Evolutionary conservation across 2,888 invertebrate species (phyloP), one percentile per base, ranked within the genome.

Genomic region (Emmelina monodactyla): DNA sequence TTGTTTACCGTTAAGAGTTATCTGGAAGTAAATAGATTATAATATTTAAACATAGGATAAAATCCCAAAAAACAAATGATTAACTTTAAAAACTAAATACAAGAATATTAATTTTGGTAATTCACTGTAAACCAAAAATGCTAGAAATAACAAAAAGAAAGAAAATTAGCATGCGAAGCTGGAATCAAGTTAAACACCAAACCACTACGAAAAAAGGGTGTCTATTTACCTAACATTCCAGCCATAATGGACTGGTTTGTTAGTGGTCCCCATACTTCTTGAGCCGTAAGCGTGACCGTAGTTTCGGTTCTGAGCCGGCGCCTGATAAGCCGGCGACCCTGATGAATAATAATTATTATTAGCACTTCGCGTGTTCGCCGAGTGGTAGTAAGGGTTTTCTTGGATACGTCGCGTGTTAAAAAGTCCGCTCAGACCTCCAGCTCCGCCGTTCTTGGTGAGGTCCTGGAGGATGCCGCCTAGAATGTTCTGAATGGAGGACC

Each of bases 201-300:
- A 47, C 54, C 53, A 49, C 50, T 53, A 53, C 58, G 47, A 45
- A 33, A 41, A 32, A 37, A 41, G 41, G 7, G 32, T 41, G 34
- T 33, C 44, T 53, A 64, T 63, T 81, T 81, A 81, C 81, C 81
- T 72, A 62, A 72, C 53, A 40, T 66, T 72, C 79, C 79, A 79
- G 44, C 79, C 79, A 49, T 78, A 81, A 34, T 58, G 53, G 39
- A 59, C 61, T 14, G 81, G 78, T 47, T 57, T 68, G 50, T 58
- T 55, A 10, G 75, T 67, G 16, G 66, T 51, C 30, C 68, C 71
- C 29, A 48, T 54, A 40, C 45, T 67, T 41, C 53, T 66, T 16
- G 45, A 58, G 14, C 60, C 59, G 45, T 69, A 51, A 40, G 41
- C 61, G 44, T 68, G 64, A 13, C 60, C 70, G 44, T 76, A 69